Evolutionary conservation across 2,113 vertebrate species (phyloP), one percentile per base, ranked within the genome.

Genomic region (Anseranas semipalmata): DNA sequence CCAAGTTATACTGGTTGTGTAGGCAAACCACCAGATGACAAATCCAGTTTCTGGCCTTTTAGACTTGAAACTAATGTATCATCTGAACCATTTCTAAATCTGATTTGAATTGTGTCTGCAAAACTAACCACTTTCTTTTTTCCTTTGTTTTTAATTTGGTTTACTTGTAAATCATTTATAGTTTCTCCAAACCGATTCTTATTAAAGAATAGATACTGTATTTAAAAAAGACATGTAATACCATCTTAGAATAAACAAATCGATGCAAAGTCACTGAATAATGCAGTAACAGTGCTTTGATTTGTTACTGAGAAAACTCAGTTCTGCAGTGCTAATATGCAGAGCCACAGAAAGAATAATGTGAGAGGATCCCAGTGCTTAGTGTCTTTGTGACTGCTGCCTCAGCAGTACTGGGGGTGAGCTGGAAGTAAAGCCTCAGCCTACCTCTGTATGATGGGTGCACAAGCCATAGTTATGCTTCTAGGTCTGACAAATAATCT

Each of bases 401-500:
- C 41, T 66, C 45, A 75, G 65, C 4, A 7, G 46, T 10, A 45
- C 55, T 9, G 7, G 20, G 37, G 27, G 15, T 43, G 24, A 75
- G 11, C 46, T 30, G n/a, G n/a, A 37, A 67, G 22, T 12, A 63
- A 75, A 78, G 60, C 32, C 37, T 63, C n/a, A 71, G 32, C 43
- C 66, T 66, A 46, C 19, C 14, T 5, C 24, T 13, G 28, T 37
- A 22, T 1, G 1, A 28, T 30, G 27, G 0, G 0, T 56, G n/a
- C 35, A 20, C 53, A 55, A 3, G 6, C 1, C 2, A 10, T 74
- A 3, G 32, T 33, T 46, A 59, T 28, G 35, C 45, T 86, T 88
- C 62, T 14, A 87, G 28, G 43, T 55, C 33, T 48, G 52, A 27
- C 1, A 5, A 17, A 46, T 3, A n/a, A 46, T 28, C 43, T 65